Conservation (phyloP, 2,797 vertebrate species). For the Malacoctenus gilli region DNA sequence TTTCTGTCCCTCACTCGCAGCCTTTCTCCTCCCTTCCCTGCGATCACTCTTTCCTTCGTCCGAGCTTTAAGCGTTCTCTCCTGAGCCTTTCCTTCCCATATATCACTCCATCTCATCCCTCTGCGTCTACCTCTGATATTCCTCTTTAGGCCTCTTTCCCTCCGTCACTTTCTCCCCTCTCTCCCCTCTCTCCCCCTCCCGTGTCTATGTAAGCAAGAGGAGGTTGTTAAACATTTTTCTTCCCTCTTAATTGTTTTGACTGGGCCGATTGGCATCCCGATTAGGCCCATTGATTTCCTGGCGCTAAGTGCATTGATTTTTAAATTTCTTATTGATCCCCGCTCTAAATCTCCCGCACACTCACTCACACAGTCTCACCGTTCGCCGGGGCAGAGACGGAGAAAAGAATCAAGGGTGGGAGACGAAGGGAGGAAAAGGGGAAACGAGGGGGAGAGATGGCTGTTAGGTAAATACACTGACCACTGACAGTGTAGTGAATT, state of each 20-base stretch:
- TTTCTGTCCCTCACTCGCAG: conserved; percentile 54
- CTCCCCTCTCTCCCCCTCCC: conserved; percentile 34
- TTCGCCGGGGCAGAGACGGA: conserved; percentile 58
- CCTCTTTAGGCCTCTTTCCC: conserved; percentile 70
- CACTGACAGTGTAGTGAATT: conserved; percentile 68
- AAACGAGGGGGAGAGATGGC: conserved; percentile 48
- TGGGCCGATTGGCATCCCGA: conserved; percentile 95
- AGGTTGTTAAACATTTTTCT: conserved; percentile 92
- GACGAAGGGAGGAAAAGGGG: conserved; percentile 38
- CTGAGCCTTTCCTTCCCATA: conserved; percentile 73
- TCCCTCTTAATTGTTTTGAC: conserved; percentile 97
- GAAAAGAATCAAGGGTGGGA: conserved; percentile 45
- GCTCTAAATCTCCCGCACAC: conserved; percentile 90
- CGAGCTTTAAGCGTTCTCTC: conserved; percentile 71
- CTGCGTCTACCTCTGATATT: conserved; percentile 68
- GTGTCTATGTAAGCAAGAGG: conserved; percentile 82
- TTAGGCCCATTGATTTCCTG: conserved; percentile 97
- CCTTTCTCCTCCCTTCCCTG: conserved; percentile 46
- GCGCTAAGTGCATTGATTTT: conserved; percentile 97
- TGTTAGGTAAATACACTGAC: conserved; percentile 77
- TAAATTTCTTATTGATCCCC: conserved; percentile 95
- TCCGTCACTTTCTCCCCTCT: conserved; percentile 35
- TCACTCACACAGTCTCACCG: conserved; percentile 67
- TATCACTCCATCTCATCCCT: conserved; percentile 76
- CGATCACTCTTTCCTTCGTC: conserved; percentile 58